Evolutionary conservation across 2,797 vertebrate genomes (phyloP).

Genomic region (Sitta carolinensis): DNA sequence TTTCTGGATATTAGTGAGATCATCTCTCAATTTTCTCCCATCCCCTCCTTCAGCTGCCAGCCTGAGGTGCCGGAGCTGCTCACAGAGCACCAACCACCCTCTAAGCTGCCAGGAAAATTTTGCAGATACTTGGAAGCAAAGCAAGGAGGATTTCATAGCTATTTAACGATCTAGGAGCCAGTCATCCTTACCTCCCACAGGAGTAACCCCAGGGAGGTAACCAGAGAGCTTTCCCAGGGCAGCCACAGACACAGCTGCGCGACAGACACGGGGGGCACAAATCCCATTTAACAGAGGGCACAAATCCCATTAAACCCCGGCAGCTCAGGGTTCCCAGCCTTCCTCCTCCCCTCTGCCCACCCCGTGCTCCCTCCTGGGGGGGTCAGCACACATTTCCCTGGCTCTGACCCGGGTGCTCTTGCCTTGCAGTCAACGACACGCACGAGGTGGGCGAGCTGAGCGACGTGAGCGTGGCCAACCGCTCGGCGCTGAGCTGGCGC

Average conservation of each 20-base stretch:
- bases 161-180: neutral
- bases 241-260: neutral
- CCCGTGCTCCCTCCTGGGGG: neutral
- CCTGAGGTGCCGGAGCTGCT: neutral
- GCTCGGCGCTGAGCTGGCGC: constrained; percentile 79
- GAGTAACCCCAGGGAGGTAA: no score
- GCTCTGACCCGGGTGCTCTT: neutral
- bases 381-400: fast-evolving
- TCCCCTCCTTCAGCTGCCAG: neutral
- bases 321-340: neutral
- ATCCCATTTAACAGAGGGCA: neutral
- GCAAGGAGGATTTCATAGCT: neutral
- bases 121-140: constrained; percentile 2
- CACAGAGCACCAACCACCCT: neutral
- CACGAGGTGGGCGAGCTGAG: constrained; percentile 82
- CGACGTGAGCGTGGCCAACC: constrained; percentile 80
- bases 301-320: no score
- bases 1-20: neutral
- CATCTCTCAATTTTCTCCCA: neutral
- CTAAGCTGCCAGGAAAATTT: neutral
- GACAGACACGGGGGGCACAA: neutral
- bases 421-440: constrained; percentile 88
- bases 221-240: neutral
- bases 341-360: neutral
- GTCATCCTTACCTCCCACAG: neutral